These are phyloP conservation scores for Xanthia togata DNA, from an alignment of 2,888 invertebrate species.

Conservation along the genomic window DNA sequence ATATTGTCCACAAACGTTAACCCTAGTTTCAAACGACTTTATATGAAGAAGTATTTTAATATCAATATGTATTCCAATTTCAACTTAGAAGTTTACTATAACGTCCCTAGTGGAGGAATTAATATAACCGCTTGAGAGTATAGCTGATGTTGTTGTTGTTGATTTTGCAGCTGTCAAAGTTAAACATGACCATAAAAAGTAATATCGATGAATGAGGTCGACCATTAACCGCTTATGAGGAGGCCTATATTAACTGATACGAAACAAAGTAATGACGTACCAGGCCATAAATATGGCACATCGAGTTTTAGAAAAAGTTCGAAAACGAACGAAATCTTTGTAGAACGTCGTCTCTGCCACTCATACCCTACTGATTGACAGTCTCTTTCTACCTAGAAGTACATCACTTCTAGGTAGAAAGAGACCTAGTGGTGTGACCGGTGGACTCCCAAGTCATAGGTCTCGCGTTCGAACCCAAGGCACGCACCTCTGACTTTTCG, in stretches of 20 bases:
- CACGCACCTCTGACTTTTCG: too few relatives aligned
- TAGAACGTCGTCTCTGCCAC: not conserved
- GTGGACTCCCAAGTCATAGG: too few relatives aligned
- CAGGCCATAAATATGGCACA: not conserved
- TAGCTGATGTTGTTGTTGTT: not conserved
- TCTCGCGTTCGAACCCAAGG: too few relatives aligned
- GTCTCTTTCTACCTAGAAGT: not conserved
- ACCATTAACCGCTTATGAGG: conserved; percentile 17
- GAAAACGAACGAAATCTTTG: not conserved
- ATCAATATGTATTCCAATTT: conserved; percentile 31
- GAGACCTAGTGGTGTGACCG: too few relatives aligned
- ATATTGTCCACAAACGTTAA: conserved; percentile 49
- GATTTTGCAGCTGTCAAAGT: conserved; percentile 47
- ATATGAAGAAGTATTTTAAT: conserved; percentile 48
- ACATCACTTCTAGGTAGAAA: too few relatives aligned
- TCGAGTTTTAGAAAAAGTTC: not conserved
- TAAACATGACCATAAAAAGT: conserved; percentile 46
- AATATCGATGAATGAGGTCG: conserved; percentile 33
- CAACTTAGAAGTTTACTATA: conserved; percentile 14
- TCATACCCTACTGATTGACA: not conserved
- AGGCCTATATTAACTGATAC: conserved; percentile 23
- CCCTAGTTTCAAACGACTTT: conserved; percentile 39
- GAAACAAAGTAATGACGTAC: not conserved
- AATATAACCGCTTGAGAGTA: conserved; percentile 25
- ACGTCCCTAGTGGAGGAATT: conserved; percentile 4